Conservation (phyloP, 2,797 vertebrate species). For the Cyclura pinguis region DNA sequence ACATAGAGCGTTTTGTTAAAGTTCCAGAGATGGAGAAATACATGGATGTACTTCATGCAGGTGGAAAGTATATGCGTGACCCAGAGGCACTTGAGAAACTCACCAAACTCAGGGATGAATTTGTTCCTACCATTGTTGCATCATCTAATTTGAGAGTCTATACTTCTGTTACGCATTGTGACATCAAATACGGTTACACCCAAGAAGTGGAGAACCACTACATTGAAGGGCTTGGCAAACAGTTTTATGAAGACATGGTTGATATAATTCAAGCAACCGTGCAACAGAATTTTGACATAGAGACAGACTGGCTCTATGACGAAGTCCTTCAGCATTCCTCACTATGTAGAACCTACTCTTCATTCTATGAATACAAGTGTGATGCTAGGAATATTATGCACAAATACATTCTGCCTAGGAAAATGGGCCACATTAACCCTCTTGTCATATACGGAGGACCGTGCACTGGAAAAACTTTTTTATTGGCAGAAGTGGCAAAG, state of each 20-base stretch:
- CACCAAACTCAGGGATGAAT: constrained; percentile 96
- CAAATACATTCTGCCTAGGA: constrained; percentile 91
- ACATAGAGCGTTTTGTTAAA: constrained; percentile 96
- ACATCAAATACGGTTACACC: constrained; percentile 98
- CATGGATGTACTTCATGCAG: constrained; percentile 90
- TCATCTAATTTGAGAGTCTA: constrained; percentile 97
- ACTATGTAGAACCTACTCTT: constrained; percentile 91
- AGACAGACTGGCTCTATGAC: constrained; percentile 92
- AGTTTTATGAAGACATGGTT: constrained; percentile 99
- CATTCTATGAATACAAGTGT: constrained; percentile 92
- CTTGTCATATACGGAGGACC: constrained; percentile 94
- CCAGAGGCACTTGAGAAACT: constrained; percentile 94
- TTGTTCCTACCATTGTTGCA: constrained; percentile 96
- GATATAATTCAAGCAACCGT: constrained; percentile 98
- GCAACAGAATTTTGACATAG: constrained; percentile 97
- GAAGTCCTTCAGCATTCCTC: constrained; percentile 97
- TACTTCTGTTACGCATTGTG: constrained; percentile 97
- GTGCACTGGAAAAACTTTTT: constrained; percentile 96
- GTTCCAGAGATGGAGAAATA: constrained; percentile 95
- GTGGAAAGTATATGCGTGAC: constrained; percentile 90
- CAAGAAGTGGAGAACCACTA: constrained; percentile 97
- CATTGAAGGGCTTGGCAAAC: constrained; percentile 97
- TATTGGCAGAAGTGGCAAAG: constrained; percentile 94
- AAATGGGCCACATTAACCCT: constrained; percentile 89
- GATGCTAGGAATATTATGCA: constrained; percentile 91